Evolutionary conservation across 92 coral and sea anemone species (phyloP).

Genomic region (Palythoa heliodiscus): DNA sequence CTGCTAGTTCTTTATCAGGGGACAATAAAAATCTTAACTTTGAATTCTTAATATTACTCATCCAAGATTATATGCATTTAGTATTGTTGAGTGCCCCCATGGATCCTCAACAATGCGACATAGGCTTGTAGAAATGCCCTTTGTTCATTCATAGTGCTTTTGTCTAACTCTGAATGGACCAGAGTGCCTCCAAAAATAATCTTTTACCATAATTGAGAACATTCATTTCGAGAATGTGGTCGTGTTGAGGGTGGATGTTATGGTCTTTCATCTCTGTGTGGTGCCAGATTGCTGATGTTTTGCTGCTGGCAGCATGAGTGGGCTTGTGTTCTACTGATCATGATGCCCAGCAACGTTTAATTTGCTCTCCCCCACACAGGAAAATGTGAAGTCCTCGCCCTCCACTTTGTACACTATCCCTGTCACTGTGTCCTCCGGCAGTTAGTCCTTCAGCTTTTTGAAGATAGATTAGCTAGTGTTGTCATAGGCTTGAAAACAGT

Average conservation of each 20-base stretch:
- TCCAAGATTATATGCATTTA: too few relatives aligned
- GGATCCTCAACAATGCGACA: constrained; percentile 8
- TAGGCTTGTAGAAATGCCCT: neutral
- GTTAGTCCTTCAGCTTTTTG: too few relatives aligned
- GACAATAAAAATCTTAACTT: too few relatives aligned
- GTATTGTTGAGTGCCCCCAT: neutral
- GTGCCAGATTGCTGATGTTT: constrained; percentile 15
- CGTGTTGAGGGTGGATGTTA: constrained; percentile 12
- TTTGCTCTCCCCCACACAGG: too few relatives aligned
- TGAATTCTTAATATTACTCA: too few relatives aligned
- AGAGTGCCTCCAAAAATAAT: constrained; percentile 12
- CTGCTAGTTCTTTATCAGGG: neutral
- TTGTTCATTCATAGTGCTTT: neutral
- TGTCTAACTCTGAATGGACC: constrained; percentile 11
- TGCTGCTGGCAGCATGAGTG: neutral
- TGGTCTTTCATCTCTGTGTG: neutral
- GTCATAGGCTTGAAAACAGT: too few relatives aligned
- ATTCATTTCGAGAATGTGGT: constrained; percentile 3
- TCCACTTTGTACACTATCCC: too few relatives aligned
- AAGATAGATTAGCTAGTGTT: too few relatives aligned
- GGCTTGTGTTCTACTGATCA: neutral
- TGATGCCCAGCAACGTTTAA: too few relatives aligned
- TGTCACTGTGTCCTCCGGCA: too few relatives aligned
- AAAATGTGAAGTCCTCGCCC: too few relatives aligned
- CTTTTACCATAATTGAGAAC: neutral